Percentiles rank a stretch among this genome's conserved stretches.
phyloP scores from a whole-genome alignment of 2,888 invertebrate species.

The Epinotia demarniana region DNA sequence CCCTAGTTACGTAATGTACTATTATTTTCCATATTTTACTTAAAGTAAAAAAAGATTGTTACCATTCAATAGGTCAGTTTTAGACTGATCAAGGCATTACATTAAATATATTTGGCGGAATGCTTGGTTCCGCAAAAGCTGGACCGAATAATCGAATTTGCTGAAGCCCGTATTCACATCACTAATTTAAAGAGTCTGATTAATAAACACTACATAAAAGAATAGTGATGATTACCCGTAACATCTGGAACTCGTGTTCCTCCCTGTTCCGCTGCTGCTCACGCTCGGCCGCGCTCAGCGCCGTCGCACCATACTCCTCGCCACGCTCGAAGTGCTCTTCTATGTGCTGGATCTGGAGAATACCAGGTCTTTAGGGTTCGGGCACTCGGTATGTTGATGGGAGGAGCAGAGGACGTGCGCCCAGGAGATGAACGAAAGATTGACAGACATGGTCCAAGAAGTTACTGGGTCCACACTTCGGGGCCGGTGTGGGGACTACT shows the following conservation, averaged over 20 bases:
- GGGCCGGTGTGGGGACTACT: too few species aligned
- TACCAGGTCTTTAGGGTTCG: background rate
- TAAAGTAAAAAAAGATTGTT: background rate
- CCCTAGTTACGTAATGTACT: too few species aligned
- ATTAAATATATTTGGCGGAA: too few species aligned
- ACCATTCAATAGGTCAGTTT: background rate
- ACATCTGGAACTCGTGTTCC: slow-evolving; percentile 91
- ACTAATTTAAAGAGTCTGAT: background rate
- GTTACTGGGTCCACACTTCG: too few species aligned
- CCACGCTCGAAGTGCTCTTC: slow-evolving; percentile 90
- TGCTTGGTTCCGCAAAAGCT: too few species aligned
- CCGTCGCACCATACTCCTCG: slow-evolving; percentile 75
- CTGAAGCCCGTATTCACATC: background rate
- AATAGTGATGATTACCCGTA: slow-evolving; percentile 77
- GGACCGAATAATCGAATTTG: too few species aligned
- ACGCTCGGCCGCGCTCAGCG: slow-evolving; percentile 69
- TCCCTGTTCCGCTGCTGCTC: slow-evolving; percentile 90
- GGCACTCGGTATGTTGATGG: too few species aligned
- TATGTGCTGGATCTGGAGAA: slow-evolving; percentile 88
- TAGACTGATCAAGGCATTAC: background rate
- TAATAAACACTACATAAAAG: background rate
- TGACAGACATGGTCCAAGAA: too few species aligned
- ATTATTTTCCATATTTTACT: too few species aligned
- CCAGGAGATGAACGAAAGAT: too few species aligned
- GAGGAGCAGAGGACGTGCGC: too few species aligned